These are phyloP conservation scores for Crenichthys baileyi DNA, from an alignment of 2,797 vertebrate genomes.

Conservation along the genomic window DNA sequence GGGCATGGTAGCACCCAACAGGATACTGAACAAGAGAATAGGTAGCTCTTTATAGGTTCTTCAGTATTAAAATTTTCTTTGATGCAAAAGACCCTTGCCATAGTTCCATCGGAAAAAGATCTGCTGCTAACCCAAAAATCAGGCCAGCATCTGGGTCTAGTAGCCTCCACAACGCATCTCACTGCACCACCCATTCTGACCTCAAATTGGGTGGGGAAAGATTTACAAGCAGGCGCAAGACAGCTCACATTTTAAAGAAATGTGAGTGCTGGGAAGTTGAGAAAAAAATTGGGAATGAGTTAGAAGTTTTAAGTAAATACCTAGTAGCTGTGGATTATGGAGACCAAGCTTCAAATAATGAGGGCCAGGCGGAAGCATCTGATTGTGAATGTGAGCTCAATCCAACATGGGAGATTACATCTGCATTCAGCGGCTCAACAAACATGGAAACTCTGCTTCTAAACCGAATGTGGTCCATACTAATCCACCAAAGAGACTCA, in stretches of 20 bases:
- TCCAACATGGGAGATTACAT: conserved; percentile 2
- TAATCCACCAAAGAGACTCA: neutral
- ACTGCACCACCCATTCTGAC: conserved; percentile 38
- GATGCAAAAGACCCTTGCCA: neutral
- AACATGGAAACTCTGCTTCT: conserved; percentile 7
- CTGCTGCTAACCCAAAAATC: conserved; percentile 2
- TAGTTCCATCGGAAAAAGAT: conserved; percentile 4
- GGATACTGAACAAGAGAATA: conserved; percentile 37
- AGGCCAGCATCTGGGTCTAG: conserved; percentile 12
- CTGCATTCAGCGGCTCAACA: neutral
- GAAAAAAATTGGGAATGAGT: conserved; percentile 21
- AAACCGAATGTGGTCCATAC: conserved; percentile 2
- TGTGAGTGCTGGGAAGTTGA: conserved; percentile 6
- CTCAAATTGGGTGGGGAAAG: conserved; percentile 31
- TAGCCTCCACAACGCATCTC: conserved; percentile 22
- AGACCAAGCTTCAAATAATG: conserved; percentile 43
- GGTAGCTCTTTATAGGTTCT: neutral
- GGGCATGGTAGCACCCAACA: conserved; percentile 24
- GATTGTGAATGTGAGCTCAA: conserved; percentile 26
- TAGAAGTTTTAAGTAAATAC: conserved; percentile 45
- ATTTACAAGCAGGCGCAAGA: conserved; percentile 10
- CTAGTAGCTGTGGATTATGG: conserved; percentile 27
- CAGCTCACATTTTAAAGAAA: conserved; percentile 16
- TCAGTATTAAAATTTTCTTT: neutral
- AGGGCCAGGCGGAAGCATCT: conserved; percentile 25